Conservation (phyloP, 2,113 vertebrate genomes). For the Uropsilus gracilis region DNA sequence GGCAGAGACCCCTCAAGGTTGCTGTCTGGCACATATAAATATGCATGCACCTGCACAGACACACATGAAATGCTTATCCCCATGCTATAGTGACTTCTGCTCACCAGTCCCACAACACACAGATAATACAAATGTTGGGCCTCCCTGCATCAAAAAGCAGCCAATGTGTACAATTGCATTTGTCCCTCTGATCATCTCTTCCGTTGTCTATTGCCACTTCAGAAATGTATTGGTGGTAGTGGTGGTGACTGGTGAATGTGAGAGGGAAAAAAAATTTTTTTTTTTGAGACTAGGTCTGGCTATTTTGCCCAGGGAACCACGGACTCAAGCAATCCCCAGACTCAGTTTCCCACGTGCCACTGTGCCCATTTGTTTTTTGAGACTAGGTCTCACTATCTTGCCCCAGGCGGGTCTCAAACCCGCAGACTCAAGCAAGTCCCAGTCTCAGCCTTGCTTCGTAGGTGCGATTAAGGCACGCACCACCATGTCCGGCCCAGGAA, state of each 20-base stretch:
- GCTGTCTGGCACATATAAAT: accelerated
- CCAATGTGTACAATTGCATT: neutral
- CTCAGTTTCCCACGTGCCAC: too few relatives aligned
- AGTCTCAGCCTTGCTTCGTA: too few relatives aligned
- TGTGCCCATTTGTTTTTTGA: too few relatives aligned
- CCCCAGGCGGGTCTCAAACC: too few relatives aligned
- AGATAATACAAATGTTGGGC: neutral
- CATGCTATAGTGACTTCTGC: neutral
- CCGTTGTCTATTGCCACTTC: neutral
- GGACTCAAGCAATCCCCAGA: too few relatives aligned
- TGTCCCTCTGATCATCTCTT: neutral
- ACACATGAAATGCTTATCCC: accelerated
- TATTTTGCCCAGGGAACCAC: too few relatives aligned
- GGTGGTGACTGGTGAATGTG: neutral
- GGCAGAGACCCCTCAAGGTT: neutral
- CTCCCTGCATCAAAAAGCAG: neutral
- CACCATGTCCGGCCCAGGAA: too few relatives aligned
- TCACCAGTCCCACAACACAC: neutral
- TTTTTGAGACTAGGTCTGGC: too few relatives aligned
- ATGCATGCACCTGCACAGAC: accelerated
- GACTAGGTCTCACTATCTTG: too few relatives aligned
- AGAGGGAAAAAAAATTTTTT: neutral
- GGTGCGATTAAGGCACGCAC: too few relatives aligned
- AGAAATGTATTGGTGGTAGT: neutral
- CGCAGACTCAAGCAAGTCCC: too few relatives aligned